Conservation (phyloP, 2,113 vertebrate species). For the Alethe castanea region DNA sequence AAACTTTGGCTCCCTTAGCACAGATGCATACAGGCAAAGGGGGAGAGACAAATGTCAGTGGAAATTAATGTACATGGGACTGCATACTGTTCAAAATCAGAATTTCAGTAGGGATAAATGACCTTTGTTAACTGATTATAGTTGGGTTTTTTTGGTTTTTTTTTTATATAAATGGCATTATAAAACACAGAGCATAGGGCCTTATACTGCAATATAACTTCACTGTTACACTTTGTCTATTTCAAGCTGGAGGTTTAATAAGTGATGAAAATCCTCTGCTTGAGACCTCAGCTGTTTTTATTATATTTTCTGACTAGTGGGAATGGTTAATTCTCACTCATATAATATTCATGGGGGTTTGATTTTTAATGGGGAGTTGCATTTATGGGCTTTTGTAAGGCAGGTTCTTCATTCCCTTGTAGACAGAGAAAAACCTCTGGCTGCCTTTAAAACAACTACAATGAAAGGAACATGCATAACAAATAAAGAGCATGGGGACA, state of each 20-base stretch:
- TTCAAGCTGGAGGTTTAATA: slow-evolving; percentile 44
- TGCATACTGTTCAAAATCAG: slow-evolving; percentile 23
- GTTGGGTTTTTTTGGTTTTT: background rate
- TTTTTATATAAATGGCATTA: background rate
- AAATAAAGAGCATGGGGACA: background rate
- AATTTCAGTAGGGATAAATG: slow-evolving; percentile 31
- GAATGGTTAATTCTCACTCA: slow-evolving; percentile 74
- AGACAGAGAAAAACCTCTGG: background rate
- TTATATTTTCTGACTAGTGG: slow-evolving; percentile 56
- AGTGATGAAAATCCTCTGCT: slow-evolving; percentile 31
- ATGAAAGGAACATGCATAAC: background rate
- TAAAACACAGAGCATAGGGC: background rate
- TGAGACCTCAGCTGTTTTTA: slow-evolving; percentile 45
- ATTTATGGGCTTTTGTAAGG: background rate
- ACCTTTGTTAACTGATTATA: slow-evolving; percentile 30
- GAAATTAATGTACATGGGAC: slow-evolving; percentile 40
- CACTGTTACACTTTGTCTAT: background rate
- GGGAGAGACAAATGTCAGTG: slow-evolving; percentile 7
- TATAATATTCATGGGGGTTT: slow-evolving; percentile 81
- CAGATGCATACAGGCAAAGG: background rate
- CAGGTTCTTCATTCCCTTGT: background rate
- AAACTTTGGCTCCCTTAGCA: slow-evolving; percentile 47
- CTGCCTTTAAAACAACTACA: background rate
- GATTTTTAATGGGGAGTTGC: slow-evolving; percentile 78
- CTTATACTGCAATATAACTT: background rate